phyloP scores from a whole-genome alignment of 2,113 vertebrate genomes.

The Hypanus sabinus region DNA sequence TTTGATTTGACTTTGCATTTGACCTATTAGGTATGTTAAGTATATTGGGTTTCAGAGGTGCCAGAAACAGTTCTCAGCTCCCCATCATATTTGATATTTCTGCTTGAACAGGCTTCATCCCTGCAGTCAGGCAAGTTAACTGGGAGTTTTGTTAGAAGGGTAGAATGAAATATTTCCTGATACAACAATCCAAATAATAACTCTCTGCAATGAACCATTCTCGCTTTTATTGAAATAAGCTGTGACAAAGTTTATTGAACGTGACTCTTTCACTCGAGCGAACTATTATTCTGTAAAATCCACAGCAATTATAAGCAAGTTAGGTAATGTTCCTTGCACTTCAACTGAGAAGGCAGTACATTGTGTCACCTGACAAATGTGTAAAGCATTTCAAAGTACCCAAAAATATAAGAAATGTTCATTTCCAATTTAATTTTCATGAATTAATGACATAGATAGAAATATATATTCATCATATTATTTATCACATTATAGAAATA shows the following conservation, averaged over 20 bases:
- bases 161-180: not conserved
- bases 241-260: not conserved
- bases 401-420: not conserved
- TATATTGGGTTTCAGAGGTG: not conserved
- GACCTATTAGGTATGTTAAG: not conserved
- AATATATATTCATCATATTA: too few species aligned
- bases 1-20: not conserved
- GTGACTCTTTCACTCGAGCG: not conserved
- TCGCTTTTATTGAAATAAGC: not conserved
- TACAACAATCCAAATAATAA: not conserved
- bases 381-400: not conserved
- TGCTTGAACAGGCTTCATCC: not conserved
- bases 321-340: not conserved
- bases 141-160: not conserved
- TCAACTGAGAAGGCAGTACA: not conserved
- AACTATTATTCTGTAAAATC: not conserved
- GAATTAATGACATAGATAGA: not conserved
- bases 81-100: not conserved
- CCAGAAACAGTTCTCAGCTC: not conserved
- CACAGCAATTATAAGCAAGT: not conserved
- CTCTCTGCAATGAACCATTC: not conserved
- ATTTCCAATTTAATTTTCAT: not conserved
- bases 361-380: not conserved
- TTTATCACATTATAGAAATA: too few species aligned
- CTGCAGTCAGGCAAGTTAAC: not conserved